Percentiles rank a stretch among this genome's conserved stretches.
Evolutionary conservation across 2,113 vertebrate genomes (phyloP).

Genomic region (Electrona antarctica): DNA sequence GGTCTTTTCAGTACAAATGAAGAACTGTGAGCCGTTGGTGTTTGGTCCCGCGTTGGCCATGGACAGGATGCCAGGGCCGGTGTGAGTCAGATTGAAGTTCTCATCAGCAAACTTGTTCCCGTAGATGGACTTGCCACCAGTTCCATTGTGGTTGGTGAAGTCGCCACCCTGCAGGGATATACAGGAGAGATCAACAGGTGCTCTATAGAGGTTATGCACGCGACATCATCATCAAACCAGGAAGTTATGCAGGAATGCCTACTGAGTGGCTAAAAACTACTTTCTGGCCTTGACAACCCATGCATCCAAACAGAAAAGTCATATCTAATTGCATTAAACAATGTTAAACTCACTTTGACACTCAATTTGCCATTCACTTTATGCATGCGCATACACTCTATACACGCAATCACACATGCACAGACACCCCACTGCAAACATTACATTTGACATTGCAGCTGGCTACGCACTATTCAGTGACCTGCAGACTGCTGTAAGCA

Average conservation of each 20-base stretch:
- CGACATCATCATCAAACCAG: background rate
- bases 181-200: background rate
- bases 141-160: slow-evolving; percentile 94
- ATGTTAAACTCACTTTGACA: no score
- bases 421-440: no score
- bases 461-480: no score
- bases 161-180: slow-evolving; percentile 87
- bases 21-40: slow-evolving; percentile 98
- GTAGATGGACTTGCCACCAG: slow-evolving; percentile 95
- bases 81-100: slow-evolving; percentile 92
- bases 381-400: background rate
- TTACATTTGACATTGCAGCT: no score
- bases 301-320: no score
- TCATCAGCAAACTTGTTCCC: slow-evolving; percentile 93
- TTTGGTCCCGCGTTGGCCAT: slow-evolving; percentile 96
- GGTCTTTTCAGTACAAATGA: slow-evolving; percentile 89
- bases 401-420: background rate
- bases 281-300: no score
- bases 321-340: no score
- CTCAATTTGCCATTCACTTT: no score
- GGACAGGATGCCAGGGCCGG: slow-evolving; percentile 81
- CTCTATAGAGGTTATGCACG: background rate
- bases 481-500: no score
- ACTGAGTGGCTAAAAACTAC: no score
- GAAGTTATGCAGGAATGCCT: no score